Conservation (phyloP, 2,797 vertebrate species). For the Oryzias sinensis region DNA sequence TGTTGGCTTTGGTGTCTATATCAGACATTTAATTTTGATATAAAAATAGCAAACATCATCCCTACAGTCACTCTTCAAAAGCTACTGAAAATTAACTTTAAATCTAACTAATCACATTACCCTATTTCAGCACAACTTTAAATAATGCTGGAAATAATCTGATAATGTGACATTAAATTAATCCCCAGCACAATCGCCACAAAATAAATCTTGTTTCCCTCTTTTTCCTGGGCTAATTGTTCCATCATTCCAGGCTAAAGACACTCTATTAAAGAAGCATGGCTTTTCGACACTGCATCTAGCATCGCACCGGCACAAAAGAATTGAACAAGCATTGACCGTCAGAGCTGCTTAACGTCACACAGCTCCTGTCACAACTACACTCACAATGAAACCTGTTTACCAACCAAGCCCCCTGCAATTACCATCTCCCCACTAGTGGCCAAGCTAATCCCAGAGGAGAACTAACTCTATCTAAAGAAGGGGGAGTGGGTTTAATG, state of each 20-base stretch:
- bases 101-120: too few species aligned
- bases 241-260: slow-evolving; percentile 55
- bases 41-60: too few species aligned
- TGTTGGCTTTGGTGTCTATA: too few species aligned
- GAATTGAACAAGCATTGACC: slow-evolving; percentile 80
- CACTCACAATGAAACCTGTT: slow-evolving; percentile 71
- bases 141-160: too few species aligned
- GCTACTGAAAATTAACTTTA: too few species aligned
- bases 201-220: slow-evolving; percentile 16
- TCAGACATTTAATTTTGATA: too few species aligned
- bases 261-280: slow-evolving; percentile 41
- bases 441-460: slow-evolving; percentile 45
- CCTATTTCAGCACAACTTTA: too few species aligned
- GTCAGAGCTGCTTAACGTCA: slow-evolving; percentile 79
- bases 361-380: slow-evolving; percentile 63
- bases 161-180: too few species aligned
- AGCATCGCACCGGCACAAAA: slow-evolving; percentile 51
- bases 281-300: slow-evolving; percentile 45
- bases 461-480: slow-evolving; percentile 47
- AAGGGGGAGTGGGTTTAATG: slow-evolving; percentile 14
- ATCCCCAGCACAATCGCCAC: too few species aligned
- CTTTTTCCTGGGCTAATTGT: slow-evolving; percentile 65
- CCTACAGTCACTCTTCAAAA: too few species aligned
- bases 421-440: slow-evolving; percentile 68
- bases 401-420: slow-evolving; percentile 64